Evolutionary conservation across 2,797 vertebrate genomes (phyloP).

Genomic region (Sebastes melanostomus): DNA sequence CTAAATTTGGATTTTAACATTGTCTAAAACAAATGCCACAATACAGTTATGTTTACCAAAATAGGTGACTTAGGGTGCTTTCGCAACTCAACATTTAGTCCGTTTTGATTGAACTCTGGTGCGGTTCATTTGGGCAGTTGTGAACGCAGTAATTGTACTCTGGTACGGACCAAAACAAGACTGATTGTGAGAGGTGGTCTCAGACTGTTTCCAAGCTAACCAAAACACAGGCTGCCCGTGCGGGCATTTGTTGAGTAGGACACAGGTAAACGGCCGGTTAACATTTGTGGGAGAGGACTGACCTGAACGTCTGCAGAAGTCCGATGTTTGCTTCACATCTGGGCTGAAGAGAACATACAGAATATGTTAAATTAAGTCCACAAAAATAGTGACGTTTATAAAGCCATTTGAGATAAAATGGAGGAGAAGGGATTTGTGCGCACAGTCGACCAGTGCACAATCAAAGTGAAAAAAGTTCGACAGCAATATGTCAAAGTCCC

Average conservation of each 20-base stretch:
- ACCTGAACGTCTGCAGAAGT: background rate
- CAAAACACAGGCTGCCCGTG: background rate
- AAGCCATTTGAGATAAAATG: no score
- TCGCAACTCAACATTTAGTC: background rate
- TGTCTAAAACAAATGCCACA: background rate
- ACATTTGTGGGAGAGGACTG: background rate
- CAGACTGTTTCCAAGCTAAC: background rate
- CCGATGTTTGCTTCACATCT: background rate
- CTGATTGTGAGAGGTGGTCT: background rate
- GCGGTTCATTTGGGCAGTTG: no score
- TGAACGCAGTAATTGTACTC: background rate
- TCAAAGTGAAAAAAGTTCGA: background rate
- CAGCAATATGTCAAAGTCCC: no score
- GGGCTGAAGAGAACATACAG: background rate
- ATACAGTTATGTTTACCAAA: background rate
- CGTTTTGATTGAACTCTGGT: no score
- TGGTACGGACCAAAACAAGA: background rate
- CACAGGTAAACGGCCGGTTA: background rate
- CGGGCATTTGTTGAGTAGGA: background rate
- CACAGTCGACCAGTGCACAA: no score
- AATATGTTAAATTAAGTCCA: background rate
- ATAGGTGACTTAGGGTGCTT: background rate
- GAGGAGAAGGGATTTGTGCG: no score
- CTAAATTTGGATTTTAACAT: background rate
- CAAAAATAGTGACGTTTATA: no score